Conservation (phyloP, 2,888 invertebrate genomes). For the Arrhopalites spinosus region DNA sequence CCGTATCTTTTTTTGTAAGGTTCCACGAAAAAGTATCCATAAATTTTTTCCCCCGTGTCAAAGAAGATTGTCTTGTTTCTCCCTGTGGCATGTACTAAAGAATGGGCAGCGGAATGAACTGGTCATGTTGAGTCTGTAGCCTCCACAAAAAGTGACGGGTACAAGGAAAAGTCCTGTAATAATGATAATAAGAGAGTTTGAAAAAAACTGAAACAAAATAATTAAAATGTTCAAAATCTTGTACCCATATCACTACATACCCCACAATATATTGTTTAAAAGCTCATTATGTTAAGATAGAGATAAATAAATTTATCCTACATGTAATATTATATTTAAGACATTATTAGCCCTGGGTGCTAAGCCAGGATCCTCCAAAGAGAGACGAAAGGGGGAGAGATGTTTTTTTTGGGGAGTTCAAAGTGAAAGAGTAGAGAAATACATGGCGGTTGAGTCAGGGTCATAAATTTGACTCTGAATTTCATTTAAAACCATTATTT, state of each 20-base stretch:
- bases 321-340: not conserved
- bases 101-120: not conserved
- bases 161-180: conserved; percentile 20
- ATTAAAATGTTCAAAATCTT: conserved; percentile 31
- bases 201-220: conserved; percentile 37
- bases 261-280: not conserved
- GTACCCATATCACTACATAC: too few relatives aligned
- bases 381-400: not conserved
- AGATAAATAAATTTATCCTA: not conserved
- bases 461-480: conserved; percentile 48
- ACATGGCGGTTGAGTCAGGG: conserved; percentile 39
- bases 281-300: not conserved
- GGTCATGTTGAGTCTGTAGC: not conserved
- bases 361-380: not conserved
- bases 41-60: conserved; percentile 28
- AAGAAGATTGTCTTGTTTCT: conserved; percentile 28
- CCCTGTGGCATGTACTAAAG: not conserved
- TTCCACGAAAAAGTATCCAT: conserved; percentile 26
- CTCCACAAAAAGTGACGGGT: conserved; percentile 4
- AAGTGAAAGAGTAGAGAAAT: conserved; percentile 25
- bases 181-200: conserved; percentile 16
- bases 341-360: not conserved
- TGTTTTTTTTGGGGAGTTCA: conserved; percentile 10
- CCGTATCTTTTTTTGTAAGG: conserved; percentile 2
- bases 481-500: conserved; percentile 50